These are phyloP conservation scores for Crocodylus rhombifer DNA, from an alignment of 2,797 vertebrate genomes.

Conservation along the genomic window DNA sequence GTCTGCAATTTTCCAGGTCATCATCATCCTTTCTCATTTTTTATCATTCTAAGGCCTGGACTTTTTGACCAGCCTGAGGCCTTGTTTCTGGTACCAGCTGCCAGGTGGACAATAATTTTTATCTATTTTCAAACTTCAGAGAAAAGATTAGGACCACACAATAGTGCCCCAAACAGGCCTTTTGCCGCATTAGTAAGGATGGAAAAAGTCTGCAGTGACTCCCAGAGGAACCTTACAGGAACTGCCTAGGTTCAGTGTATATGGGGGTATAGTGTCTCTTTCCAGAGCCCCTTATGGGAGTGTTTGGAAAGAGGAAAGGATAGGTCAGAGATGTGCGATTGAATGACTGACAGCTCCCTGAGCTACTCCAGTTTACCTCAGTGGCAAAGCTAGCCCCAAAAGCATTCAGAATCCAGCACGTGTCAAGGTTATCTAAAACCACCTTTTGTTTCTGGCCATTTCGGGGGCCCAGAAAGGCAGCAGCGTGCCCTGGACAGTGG, in stretches of 20 bases:
- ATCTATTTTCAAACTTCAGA: neutral
- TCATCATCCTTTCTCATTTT: neutral
- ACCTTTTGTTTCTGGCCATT: neutral
- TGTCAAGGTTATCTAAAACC: neutral
- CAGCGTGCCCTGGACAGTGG: too few species aligned
- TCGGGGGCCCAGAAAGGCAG: too few species aligned
- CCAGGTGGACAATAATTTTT: neutral
- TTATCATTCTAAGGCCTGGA: neutral
- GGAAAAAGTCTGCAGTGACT: neutral
- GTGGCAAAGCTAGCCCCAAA: neutral
- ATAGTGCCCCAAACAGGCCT: neutral
- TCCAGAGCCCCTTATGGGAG: neutral
- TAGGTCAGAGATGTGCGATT: neutral
- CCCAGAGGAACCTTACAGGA: neutral
- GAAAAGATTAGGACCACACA: neutral
- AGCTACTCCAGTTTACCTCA: neutral
- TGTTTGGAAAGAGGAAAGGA: neutral
- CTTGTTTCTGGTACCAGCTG: neutral
- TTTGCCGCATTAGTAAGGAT: neutral
- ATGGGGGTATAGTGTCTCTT: neutral
- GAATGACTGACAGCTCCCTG: neutral
- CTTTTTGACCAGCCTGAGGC: neutral
- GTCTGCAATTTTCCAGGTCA: accelerated
- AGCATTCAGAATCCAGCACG: neutral
- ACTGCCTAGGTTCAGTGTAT: neutral